Percentiles rank a stretch among this genome's conserved stretches.
phyloP scores from a whole-genome alignment of 2,797 vertebrate genomes.

The Aulostomus chinensis region DNA sequence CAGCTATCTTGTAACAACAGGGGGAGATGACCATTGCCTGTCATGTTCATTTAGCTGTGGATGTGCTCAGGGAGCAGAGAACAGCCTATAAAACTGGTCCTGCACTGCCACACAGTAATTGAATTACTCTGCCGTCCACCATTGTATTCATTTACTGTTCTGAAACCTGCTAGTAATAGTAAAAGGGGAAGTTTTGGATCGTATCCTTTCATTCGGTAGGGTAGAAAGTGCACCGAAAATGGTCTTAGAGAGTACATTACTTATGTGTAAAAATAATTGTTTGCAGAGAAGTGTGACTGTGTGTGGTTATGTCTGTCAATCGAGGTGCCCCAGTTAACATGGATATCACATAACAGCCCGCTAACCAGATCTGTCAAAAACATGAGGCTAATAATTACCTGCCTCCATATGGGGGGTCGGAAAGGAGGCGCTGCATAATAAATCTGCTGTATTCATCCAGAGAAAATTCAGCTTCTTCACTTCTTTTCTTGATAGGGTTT shows the following conservation, averaged over 20 bases:
- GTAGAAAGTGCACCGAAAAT: constrained; percentile 4
- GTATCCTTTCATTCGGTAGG: constrained; percentile 6
- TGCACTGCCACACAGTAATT: constrained; percentile 73
- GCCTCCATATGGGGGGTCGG: constrained; percentile 54
- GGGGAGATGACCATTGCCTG: constrained; percentile 64
- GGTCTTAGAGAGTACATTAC: constrained; percentile 11
- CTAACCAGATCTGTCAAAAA: constrained; percentile 80
- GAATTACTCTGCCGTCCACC: constrained; percentile 68
- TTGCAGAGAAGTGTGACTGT: constrained; percentile 30
- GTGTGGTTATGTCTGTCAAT: constrained; percentile 56
- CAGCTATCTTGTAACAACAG: constrained; percentile 74
- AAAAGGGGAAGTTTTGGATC: constrained; percentile 43
- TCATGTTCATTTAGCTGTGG: constrained; percentile 73
- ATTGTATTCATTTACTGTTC: constrained; percentile 68
- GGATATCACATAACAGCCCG: constrained; percentile 66
- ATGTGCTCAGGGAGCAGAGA: constrained; percentile 67
- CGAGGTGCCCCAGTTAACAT: constrained; percentile 39
- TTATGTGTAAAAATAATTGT: constrained; percentile 48
- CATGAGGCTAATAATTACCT: constrained; percentile 75
- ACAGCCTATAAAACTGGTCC: constrained; percentile 68
- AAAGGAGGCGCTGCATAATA: constrained; percentile 75
- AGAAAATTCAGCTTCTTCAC: constrained; percentile 76
- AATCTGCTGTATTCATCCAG: constrained; percentile 80
- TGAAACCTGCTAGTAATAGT: constrained; percentile 54
- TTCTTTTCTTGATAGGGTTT: constrained; percentile 76